These are phyloP conservation scores for Ferdinandea cuprea DNA, from an alignment of 2,888 invertebrate species.

Conservation along the genomic window DNA sequence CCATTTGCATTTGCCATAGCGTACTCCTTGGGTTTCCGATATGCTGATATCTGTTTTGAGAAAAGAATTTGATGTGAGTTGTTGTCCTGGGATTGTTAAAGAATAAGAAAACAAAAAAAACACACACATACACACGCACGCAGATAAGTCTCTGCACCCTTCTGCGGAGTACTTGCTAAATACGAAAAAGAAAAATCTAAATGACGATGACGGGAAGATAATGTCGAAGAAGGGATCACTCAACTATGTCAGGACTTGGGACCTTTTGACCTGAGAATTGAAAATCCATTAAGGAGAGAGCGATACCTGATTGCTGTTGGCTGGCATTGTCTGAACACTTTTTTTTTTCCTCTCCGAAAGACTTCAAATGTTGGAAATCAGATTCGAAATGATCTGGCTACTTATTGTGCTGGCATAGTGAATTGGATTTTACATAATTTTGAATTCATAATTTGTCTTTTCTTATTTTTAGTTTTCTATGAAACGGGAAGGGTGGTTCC, in stretches of 20 bases:
- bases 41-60: constrained; percentile 77
- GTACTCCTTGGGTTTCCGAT: constrained; percentile 83
- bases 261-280: constrained; percentile 69
- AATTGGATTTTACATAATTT: constrained; percentile 42
- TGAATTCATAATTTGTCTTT: neutral
- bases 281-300: constrained; percentile 61
- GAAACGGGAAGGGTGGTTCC: constrained; percentile 14
- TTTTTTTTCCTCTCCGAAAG: constrained; percentile 35
- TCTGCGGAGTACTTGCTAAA: constrained; percentile 30
- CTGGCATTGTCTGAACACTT: constrained; percentile 31
- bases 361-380: constrained; percentile 41
- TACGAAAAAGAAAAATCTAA: constrained; percentile 6
- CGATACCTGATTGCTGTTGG: constrained; percentile 64
- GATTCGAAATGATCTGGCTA: constrained; percentile 48
- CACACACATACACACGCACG: neutral
- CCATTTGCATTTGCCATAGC: constrained; percentile 95
- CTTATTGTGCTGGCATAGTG: constrained; percentile 56
- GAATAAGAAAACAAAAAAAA: constrained; percentile 14
- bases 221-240: constrained; percentile 56
- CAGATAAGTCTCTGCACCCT: constrained; percentile 59
- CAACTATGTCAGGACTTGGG: constrained; percentile 68
- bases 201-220: constrained; percentile 23
- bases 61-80: constrained; percentile 51
- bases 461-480: neutral
- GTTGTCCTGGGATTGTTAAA: constrained; percentile 55